phyloP scores from a whole-genome alignment of 2,888 invertebrate genomes.

The Tridacna crocea region DNA sequence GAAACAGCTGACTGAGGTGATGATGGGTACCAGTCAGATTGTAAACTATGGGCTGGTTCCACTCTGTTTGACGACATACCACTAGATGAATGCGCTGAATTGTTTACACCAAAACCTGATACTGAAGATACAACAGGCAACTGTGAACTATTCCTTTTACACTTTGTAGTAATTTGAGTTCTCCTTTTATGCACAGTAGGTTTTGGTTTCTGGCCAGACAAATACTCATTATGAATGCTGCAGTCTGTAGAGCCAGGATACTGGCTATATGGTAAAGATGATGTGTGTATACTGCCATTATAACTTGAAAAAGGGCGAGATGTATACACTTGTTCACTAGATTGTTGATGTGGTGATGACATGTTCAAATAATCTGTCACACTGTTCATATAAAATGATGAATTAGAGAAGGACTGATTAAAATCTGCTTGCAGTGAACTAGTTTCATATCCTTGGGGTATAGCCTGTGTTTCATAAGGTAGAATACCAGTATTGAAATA shows the following conservation, averaged over 20 bases:
- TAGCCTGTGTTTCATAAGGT: conserved; percentile 14
- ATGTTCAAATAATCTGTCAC: conserved; percentile 3
- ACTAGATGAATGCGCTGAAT: neutral
- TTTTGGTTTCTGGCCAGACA: neutral
- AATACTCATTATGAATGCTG: neutral
- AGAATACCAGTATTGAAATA: conserved; percentile 38
- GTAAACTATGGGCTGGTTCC: conserved; percentile 14
- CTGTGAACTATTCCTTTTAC: conserved; percentile 15
- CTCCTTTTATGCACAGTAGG: conserved; percentile 4
- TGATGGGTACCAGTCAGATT: conserved; percentile 28
- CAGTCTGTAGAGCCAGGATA: neutral
- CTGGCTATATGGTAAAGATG: neutral
- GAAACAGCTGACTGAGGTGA: conserved; percentile 4
- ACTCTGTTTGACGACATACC: neutral
- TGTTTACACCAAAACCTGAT: conserved; percentile 7
- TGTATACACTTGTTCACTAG: neutral
- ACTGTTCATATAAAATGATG: conserved; percentile 8
- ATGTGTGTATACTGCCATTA: no score
- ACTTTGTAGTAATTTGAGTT: neutral
- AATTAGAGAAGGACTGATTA: neutral
- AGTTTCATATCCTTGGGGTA: neutral
- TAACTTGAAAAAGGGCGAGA: neutral
- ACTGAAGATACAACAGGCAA: neutral
- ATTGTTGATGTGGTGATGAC: conserved; percentile 14
- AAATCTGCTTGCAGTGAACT: neutral